Evolutionary conservation across 2,888 invertebrate species (phyloP).

Genomic region (Bruchidius siliquastri): DNA sequence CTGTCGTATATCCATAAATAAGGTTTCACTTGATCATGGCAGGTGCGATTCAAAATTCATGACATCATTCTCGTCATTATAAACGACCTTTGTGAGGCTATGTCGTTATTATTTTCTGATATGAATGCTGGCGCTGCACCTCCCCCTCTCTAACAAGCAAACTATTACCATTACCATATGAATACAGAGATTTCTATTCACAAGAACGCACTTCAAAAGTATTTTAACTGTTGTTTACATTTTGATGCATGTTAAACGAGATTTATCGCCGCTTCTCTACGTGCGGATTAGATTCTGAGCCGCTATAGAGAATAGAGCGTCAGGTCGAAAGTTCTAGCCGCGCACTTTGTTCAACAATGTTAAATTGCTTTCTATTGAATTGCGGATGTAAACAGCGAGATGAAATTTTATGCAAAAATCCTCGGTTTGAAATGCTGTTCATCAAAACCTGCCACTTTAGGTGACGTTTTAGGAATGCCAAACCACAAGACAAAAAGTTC

Average conservation of each 20-base stretch:
- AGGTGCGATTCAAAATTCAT: too few relatives aligned
- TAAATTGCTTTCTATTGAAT: neutral
- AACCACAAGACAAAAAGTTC: too few relatives aligned
- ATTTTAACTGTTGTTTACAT: neutral
- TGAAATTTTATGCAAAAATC: neutral
- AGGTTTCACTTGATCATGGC: too few relatives aligned
- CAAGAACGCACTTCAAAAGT: neutral
- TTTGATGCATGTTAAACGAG: neutral
- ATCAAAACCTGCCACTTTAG: neutral
- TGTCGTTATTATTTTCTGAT: too few relatives aligned
- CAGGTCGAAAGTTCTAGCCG: neutral
- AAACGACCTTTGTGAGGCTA: too few relatives aligned
- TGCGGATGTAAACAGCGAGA: neutral
- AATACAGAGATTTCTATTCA: neutral
- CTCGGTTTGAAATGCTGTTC: neutral
- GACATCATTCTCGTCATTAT: too few relatives aligned
- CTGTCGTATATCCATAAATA: too few relatives aligned
- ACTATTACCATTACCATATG: neutral
- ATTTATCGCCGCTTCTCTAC: neutral
- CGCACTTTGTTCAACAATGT: neutral
- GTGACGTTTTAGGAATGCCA: too few relatives aligned
- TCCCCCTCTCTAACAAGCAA: neutral
- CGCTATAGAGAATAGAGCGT: neutral
- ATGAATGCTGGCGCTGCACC: too few relatives aligned
- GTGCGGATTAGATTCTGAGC: neutral